Evolutionary conservation across 2,888 invertebrate species (phyloP), one percentile per base, ranked within the genome.

Genomic region (Chymomyza fuscimana): DNA sequence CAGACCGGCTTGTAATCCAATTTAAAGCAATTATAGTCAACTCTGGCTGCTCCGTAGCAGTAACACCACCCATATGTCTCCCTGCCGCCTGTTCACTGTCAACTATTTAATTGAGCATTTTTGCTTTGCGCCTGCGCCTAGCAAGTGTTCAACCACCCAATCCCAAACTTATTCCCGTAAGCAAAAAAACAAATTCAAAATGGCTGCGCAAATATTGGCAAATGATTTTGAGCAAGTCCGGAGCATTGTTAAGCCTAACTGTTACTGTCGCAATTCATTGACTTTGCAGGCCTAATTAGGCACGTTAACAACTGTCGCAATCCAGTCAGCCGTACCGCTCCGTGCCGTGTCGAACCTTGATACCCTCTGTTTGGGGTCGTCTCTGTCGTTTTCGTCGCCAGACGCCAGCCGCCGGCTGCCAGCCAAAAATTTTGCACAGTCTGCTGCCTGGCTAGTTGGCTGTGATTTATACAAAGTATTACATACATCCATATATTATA

Each of bases 131-230:
- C 80, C 65, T 7, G 29, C 56, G 19, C 22, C 54, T 22, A 54
- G 54, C 54, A 54, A 22, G 16, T 54, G 22, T 10, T 5, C 63
- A 46, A n/a, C 25, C 46, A 32, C 29, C 22, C 54, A n/a, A 46
- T n/a, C n/a, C 52, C 52, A 54, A 32, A 32, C 7, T 4, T 4
- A 25, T 25, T 3, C 7, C 32, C 32, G 7, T 32, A 4, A 32
- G 7, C 32, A 32, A 22, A 32, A 22, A 12, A 52, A 68, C 19
- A 63, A 63, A 16, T 89, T 84, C 91, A 91, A 91, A 91, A 91
- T 91, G 91, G 91, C 91, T 91, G 90, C 87, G 74, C 81, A 90
- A 91, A 91, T 86, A 91, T 89, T 90, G 90, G 81, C 69, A 65
- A 63, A 22, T 50, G 50, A 19, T 25, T 51, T 40, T 61, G 40